Evolutionary conservation across 2,113 vertebrate species (phyloP).

Genomic region (Xenopus tropicalis): UCB_Xtro_10.0 CM004449.2:32456001-32456500

Average conservation of each 20-base stretch:
- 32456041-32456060: conserved; percentile 6
- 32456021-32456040: background rate
- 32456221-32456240: conserved; percentile 16
- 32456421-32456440: conserved; percentile 55
- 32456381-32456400: conserved; percentile 20
- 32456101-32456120: conserved; percentile 17
- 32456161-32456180: conserved; percentile 9
- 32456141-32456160: background rate
- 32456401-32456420: conserved; percentile 32
- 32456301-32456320: background rate
- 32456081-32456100: conserved; percentile 7
- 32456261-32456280: conserved; percentile 25
- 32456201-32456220: conserved; percentile 24
- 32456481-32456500: conserved; percentile 7
- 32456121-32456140: conserved; percentile 4
- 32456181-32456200: conserved; percentile 3
- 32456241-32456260: conserved; percentile 7
- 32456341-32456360: conserved; percentile 43
- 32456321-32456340: conserved; percentile 35
- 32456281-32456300: conserved; percentile 13
- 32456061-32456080: background rate
- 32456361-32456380: conserved; percentile 19
- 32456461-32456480: conserved; percentile 58
- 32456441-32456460: conserved; percentile 49
- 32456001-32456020: background rate